Percentiles rank a stretch among this genome's conserved stretches.
phyloP scores from a whole-genome alignment of 2,797 vertebrate species.

The Sebastes paucispinis region DNA sequence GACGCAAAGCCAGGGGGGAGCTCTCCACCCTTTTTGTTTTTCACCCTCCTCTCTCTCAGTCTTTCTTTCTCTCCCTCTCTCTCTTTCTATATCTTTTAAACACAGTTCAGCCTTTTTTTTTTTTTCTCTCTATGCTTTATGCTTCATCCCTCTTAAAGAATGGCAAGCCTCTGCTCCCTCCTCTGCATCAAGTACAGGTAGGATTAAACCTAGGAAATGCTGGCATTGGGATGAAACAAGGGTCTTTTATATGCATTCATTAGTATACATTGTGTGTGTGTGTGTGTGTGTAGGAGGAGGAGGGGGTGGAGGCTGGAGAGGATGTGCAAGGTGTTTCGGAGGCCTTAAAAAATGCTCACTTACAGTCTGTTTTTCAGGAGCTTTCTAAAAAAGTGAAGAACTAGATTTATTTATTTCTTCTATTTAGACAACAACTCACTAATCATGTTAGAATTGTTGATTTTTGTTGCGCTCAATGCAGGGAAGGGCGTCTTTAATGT shows the following conservation, averaged over 20 bases:
- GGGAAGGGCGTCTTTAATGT: background rate
- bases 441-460: background rate
- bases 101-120: slow-evolving; percentile 73
- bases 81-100: slow-evolving; percentile 72
- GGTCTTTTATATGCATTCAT: slow-evolving; percentile 29
- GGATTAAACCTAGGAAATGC: slow-evolving; percentile 49
- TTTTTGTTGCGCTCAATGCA: background rate
- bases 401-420: background rate
- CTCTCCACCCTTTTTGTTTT: slow-evolving; percentile 66
- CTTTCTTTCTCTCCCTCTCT: background rate
- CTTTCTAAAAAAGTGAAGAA: background rate
- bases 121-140: slow-evolving; percentile 52
- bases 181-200: slow-evolving; percentile 99
- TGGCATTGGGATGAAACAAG: slow-evolving; percentile 21
- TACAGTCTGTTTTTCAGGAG: background rate
- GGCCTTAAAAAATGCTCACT: slow-evolving; percentile 11
- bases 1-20: slow-evolving; percentile 53
- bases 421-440: background rate
- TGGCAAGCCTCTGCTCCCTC: slow-evolving; percentile 95
- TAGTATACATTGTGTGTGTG: slow-evolving; percentile 3
- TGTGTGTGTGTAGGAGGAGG: background rate
- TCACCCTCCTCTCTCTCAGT: background rate
- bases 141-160: slow-evolving; percentile 82
- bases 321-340: slow-evolving; percentile 8
- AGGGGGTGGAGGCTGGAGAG: background rate